Evolutionary conservation across 2,888 invertebrate species (phyloP).

Genomic region (Palloptera scutellata): DNA sequence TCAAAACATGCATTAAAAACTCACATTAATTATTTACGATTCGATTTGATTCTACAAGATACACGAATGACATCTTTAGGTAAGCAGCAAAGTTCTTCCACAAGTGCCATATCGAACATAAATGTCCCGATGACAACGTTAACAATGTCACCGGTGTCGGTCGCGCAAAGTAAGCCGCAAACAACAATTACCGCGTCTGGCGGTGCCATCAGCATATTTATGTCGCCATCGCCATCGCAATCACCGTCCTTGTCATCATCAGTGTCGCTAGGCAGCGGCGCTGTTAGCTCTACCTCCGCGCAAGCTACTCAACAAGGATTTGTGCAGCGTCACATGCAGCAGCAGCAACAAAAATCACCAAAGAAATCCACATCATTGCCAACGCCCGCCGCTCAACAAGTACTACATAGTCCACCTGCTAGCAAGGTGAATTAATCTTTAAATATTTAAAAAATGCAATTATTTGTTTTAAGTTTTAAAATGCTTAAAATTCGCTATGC

Average conservation of each 20-base stretch:
- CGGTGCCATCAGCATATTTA: conserved; percentile 30
- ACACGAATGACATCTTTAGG: conserved; percentile 33
- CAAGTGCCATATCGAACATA: conserved; percentile 52
- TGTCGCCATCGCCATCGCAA: conserved; percentile 21
- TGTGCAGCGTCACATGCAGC: conserved; percentile 49
- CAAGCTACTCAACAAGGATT: conserved; percentile 63
- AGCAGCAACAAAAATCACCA: conserved; percentile 63
- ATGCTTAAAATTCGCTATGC: too few species aligned
- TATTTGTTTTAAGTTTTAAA: too few species aligned
- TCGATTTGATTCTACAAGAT: conserved; percentile 22
- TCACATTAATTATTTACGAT: not conserved
- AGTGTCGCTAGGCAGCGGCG: conserved; percentile 19
- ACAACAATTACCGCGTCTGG: conserved; percentile 27
- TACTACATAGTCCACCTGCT: conserved; percentile 56
- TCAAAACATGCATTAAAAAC: conserved; percentile 5
- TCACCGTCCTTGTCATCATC: conserved; percentile 18
- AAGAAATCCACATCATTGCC: conserved; percentile 62
- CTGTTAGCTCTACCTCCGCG: conserved; percentile 37
- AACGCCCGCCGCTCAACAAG: conserved; percentile 47
- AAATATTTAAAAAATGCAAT: too few species aligned
- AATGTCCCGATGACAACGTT: conserved; percentile 33
- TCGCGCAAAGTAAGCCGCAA: conserved; percentile 31
- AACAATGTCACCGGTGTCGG: conserved; percentile 37
- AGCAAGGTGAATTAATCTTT: conserved; percentile 44
- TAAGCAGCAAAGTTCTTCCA: conserved; percentile 51